These are phyloP conservation scores for Grammomys dolichurus DNA, from an alignment of 2,113 vertebrate species.

Conservation along the genomic window DNA sequence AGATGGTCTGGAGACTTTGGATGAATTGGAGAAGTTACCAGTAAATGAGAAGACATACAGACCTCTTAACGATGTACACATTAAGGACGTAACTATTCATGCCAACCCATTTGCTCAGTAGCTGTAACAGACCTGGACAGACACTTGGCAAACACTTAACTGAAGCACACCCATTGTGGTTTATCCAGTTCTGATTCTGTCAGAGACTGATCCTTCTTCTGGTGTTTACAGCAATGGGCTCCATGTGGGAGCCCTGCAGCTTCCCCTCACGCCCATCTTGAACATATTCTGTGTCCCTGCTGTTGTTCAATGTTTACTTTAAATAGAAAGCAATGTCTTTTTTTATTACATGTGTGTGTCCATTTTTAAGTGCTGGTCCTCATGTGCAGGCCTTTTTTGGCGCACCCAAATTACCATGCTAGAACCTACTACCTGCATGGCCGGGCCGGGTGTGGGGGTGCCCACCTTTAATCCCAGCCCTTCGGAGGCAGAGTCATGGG, in stretches of 20 bases:
- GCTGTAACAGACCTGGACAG: neutral
- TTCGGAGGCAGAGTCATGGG: too few relatives aligned
- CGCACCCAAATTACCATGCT: neutral
- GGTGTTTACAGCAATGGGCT: neutral
- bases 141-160: slow-evolving; percentile 42
- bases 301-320: neutral
- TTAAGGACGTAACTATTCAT: slow-evolving; percentile 96
- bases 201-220: slow-evolving; percentile 13
- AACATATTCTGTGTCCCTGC: neutral
- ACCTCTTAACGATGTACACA: slow-evolving; percentile 94
- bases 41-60: slow-evolving; percentile 98
- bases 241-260: neutral
- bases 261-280: neutral
- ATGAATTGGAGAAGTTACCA: slow-evolving; percentile 97
- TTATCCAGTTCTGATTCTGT: slow-evolving; percentile 19
- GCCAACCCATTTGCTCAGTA: slow-evolving; percentile 97
- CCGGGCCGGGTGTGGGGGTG: fast-evolving
- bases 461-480: too few relatives aligned
- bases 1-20: slow-evolving; percentile 96
- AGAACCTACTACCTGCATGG: neutral
- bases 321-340: neutral
- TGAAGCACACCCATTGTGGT: slow-evolving; percentile 12
- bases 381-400: neutral
- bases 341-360: slow-evolving; percentile 20
- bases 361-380: neutral